phyloP scores from a whole-genome alignment of 2,888 invertebrate genomes.

The Zaprionus bogoriensis region DNA sequence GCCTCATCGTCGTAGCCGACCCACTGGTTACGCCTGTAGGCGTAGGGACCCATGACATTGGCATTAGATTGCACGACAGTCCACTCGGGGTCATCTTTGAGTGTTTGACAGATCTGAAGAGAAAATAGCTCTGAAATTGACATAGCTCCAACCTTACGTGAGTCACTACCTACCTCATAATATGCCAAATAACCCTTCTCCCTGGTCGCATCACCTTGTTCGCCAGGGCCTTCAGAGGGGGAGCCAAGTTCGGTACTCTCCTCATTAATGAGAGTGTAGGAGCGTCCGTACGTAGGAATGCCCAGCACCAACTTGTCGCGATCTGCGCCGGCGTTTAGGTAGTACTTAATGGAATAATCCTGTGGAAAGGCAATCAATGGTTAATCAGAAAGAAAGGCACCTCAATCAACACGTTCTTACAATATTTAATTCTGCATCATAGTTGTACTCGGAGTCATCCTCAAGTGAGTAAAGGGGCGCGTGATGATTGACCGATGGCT shows the following conservation, averaged over 20 bases:
- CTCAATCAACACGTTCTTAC: constrained; percentile 84
- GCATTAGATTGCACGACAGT: constrained; percentile 91
- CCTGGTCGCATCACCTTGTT: constrained; percentile 94
- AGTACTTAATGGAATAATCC: constrained; percentile 93
- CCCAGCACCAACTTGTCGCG: constrained; percentile 91
- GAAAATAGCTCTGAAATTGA: not conserved
- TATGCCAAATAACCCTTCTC: constrained; percentile 97
- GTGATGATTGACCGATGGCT: constrained; percentile 95
- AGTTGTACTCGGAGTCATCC: constrained; percentile 93
- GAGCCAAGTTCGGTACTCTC: constrained; percentile 93
- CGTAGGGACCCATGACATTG: constrained; percentile 94
- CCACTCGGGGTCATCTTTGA: constrained; percentile 90
- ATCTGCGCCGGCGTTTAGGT: constrained; percentile 90
- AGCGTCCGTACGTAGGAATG: constrained; percentile 94
- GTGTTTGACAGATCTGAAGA: constrained; percentile 91
- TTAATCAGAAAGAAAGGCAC: not conserved
- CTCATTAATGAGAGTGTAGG: constrained; percentile 93
- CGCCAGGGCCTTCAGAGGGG: constrained; percentile 95
- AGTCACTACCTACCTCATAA: constrained; percentile 88
- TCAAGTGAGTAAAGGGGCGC: constrained; percentile 91
- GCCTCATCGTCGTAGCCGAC: constrained; percentile 95
- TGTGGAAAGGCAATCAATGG: too few relatives aligned
- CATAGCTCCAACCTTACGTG: not conserved
- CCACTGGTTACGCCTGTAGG: constrained; percentile 94
- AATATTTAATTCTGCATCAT: constrained; percentile 93